A percentile compares a stretch with the other conserved stretches of the same genome.
Evolutionary conservation across 1,140 invertebrate species (phyloP).

Genomic region (Papilio polytes): DNA sequence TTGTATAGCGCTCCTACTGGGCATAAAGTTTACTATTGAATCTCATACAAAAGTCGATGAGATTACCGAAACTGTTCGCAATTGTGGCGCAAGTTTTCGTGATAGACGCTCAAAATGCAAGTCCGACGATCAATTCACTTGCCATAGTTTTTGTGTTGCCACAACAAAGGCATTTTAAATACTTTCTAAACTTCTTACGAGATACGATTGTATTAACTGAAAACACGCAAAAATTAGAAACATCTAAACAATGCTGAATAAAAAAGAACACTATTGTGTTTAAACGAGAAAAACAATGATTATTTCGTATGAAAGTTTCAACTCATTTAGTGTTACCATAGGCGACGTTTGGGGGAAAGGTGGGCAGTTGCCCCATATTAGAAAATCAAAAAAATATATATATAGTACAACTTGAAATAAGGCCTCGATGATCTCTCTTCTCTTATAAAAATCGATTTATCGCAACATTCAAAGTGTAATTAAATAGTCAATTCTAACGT

Average conservation of each 20-base stretch:
- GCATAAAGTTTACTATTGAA: too few relatives aligned
- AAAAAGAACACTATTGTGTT: neutral
- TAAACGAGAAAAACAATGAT: neutral
- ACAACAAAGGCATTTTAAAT: neutral
- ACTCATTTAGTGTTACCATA: too few relatives aligned
- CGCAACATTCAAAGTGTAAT: too few relatives aligned
- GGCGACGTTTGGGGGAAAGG: neutral
- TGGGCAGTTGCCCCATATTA: neutral
- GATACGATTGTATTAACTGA: neutral
- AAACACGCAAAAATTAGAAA: slow-evolving; percentile 8
- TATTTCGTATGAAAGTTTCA: neutral
- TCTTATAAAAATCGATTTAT: too few relatives aligned
- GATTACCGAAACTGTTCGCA: too few relatives aligned
- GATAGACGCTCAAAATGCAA: neutral
- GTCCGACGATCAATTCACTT: neutral
- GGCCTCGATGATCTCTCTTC: too few relatives aligned
- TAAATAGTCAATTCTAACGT: too few relatives aligned
- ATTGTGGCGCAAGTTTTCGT: too few relatives aligned
- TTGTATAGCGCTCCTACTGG: too few relatives aligned
- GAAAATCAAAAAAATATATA: neutral
- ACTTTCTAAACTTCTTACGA: slow-evolving; percentile 24
- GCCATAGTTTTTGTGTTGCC: slow-evolving; percentile 8
- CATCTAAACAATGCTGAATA: slow-evolving; percentile 3
- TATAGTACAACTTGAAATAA: neutral
- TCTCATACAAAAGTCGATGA: too few relatives aligned